Conservation (phyloP, 2,888 invertebrate genomes). For the Serrognathus titanus region DNA sequence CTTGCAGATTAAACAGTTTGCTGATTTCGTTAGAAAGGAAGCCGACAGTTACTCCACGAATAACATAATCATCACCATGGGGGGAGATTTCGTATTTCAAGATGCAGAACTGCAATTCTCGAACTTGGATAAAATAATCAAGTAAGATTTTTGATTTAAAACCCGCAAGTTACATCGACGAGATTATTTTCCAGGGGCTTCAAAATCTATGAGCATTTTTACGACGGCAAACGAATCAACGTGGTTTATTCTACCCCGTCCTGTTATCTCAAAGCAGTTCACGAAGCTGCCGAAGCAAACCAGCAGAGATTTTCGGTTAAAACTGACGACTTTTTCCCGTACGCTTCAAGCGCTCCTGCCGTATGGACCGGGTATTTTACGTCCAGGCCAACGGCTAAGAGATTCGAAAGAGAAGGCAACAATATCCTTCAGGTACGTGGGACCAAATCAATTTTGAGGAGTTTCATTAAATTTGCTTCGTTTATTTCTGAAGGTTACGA, state of each 20-base stretch:
- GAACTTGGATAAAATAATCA: conserved; percentile 85
- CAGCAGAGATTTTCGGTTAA: conserved; percentile 48
- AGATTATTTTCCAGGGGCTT: conserved; percentile 15
- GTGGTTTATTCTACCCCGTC: conserved; percentile 83
- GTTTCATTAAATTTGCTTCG: not conserved
- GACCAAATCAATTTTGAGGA: not conserved
- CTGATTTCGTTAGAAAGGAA: conserved; percentile 43
- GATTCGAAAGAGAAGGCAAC: conserved; percentile 23
- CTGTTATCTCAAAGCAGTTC: conserved; percentile 76
- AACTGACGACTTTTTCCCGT: conserved; percentile 55
- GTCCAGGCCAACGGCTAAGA: conserved; percentile 23
- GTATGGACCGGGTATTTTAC: conserved; percentile 27
- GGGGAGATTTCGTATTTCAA: conserved; percentile 87
- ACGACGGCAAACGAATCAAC: conserved; percentile 48
- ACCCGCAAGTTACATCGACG: not conserved
- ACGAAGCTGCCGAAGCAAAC: conserved; percentile 63
- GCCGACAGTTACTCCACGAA: conserved; percentile 59
- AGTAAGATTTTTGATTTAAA: conserved; percentile 42
- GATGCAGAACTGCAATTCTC: conserved; percentile 72
- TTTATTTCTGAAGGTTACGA: conserved; percentile 55
- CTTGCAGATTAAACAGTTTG: conserved; percentile 13
- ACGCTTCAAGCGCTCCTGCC: conserved; percentile 15
- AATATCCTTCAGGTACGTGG: conserved; percentile 23
- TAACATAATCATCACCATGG: conserved; percentile 85
- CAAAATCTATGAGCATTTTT: conserved; percentile 3